Conservation (phyloP, 1,140 invertebrate species). For the Marisa cornuarietis region DNA sequence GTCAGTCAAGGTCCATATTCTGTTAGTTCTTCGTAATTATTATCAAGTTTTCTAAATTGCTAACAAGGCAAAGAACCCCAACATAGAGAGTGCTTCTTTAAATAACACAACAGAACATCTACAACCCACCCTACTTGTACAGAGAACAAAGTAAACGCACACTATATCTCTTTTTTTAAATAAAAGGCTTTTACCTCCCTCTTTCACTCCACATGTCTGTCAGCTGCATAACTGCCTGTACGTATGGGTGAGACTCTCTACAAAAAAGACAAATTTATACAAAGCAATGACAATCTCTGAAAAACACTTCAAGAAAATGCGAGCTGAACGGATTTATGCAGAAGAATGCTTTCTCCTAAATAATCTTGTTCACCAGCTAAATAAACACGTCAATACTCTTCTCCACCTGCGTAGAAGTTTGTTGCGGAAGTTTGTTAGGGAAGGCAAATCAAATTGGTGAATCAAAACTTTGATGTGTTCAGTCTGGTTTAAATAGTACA, state of each 20-base stretch:
- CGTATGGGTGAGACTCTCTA: slow-evolving; percentile 20
- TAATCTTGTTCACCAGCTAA: neutral
- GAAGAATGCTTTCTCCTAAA: neutral
- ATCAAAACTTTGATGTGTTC: neutral
- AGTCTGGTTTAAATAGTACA: neutral
- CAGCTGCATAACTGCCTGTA: slow-evolving; percentile 3
- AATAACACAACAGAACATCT: too few species aligned
- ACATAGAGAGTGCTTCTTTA: too few species aligned
- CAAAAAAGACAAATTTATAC: neutral
- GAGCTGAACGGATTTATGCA: neutral
- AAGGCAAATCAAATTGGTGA: neutral
- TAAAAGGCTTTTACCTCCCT: slow-evolving; percentile 1
- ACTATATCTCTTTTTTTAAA: too few species aligned
- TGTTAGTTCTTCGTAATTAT: too few species aligned
- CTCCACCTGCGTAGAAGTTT: neutral
- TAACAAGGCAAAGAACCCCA: too few species aligned
- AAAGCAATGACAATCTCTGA: neutral
- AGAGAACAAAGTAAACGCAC: too few species aligned
- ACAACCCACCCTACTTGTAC: too few species aligned
- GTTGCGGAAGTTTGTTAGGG: neutral
- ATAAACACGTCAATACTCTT: neutral
- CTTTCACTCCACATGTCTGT: neutral
- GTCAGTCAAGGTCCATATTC: too few species aligned
- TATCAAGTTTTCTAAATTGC: too few species aligned
- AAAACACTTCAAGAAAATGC: neutral